Evolutionary conservation across 2,888 invertebrate species (phyloP).

Genomic region (Gymnocheta viridis): DNA sequence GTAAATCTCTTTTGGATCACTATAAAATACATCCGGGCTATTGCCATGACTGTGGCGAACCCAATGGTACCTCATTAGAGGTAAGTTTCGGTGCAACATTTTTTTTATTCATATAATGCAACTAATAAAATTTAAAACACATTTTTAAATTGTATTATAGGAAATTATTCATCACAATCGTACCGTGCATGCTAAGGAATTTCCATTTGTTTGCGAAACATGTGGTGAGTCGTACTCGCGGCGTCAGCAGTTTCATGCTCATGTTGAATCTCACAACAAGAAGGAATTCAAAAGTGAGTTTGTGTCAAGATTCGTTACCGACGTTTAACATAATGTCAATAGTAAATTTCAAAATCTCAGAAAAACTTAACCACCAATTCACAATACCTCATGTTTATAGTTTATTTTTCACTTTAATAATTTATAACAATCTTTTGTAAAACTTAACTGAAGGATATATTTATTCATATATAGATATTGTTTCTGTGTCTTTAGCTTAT

Average conservation of each 20-base stretch:
- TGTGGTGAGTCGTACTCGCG: constrained; percentile 82
- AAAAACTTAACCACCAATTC: not conserved
- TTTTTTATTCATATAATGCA: not conserved
- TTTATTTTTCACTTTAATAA: not conserved
- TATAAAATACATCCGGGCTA: constrained; percentile 82
- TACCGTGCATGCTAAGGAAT: constrained; percentile 81
- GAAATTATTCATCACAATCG: constrained; percentile 82
- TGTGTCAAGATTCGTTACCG: constrained; percentile 68
- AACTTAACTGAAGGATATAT: not conserved
- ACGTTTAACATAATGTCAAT: constrained; percentile 64
- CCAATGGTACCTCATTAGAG: constrained; percentile 80
- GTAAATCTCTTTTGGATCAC: constrained; percentile 81
- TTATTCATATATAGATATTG: constrained; percentile 56
- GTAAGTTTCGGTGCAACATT: constrained; percentile 71
- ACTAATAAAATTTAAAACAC: not conserved
- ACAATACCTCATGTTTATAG: constrained; percentile 5
- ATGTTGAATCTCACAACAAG: constrained; percentile 82
- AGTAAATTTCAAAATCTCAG: constrained; percentile 64
- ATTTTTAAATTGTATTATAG: constrained; percentile 69
- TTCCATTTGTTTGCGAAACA: constrained; percentile 81
- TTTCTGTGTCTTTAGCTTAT: constrained; percentile 74
- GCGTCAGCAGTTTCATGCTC: constrained; percentile 81
- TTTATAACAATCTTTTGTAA: not conserved
- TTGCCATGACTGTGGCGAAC: constrained; percentile 81
- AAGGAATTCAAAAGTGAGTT: constrained; percentile 82